phyloP scores from a whole-genome alignment of 2,888 invertebrate genomes.

The Caenorhabditis uteleia region DNA sequence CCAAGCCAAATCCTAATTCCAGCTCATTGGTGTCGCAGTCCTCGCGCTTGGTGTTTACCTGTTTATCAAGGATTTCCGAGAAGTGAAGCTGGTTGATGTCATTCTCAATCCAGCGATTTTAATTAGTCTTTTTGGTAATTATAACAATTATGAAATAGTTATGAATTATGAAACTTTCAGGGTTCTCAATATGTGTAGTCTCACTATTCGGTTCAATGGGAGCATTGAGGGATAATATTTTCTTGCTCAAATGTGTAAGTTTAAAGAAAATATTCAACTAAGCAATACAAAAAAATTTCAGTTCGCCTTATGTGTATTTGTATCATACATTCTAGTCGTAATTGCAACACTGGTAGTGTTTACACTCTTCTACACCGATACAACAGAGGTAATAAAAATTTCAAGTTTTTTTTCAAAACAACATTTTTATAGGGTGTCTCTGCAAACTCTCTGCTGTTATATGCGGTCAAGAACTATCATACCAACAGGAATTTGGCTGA shows the following conservation, averaged over 20 bases:
- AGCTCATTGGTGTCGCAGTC: slow-evolving; percentile 63
- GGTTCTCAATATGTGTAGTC: slow-evolving; percentile 58
- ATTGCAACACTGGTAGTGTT: slow-evolving; percentile 63
- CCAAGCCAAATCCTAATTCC: slow-evolving; percentile 28
- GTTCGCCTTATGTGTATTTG: slow-evolving; percentile 67
- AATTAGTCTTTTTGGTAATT: slow-evolving; percentile 27
- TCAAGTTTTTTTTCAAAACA: slow-evolving; percentile 9
- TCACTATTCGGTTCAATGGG: slow-evolving; percentile 66
- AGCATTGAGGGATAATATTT: slow-evolving; percentile 67
- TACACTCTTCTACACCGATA: slow-evolving; percentile 68
- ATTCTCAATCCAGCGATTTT: slow-evolving; percentile 66
- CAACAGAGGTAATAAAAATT: slow-evolving; percentile 41
- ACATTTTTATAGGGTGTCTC: slow-evolving; percentile 55
- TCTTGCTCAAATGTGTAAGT: slow-evolving; percentile 65
- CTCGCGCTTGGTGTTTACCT: slow-evolving; percentile 68
- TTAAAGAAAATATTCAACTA: slow-evolving; percentile 1
- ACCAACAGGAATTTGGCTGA: slow-evolving; percentile 68
- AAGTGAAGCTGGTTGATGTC: slow-evolving; percentile 62
- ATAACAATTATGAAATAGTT: not conserved
- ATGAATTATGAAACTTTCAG: slow-evolving; percentile 18
- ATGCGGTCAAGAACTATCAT: slow-evolving; percentile 65
- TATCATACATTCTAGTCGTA: slow-evolving; percentile 65
- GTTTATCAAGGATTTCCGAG: slow-evolving; percentile 64
- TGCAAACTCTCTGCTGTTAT: slow-evolving; percentile 62
- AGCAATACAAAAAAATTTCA: slow-evolving; percentile 37